Conservation (phyloP, 1,140 invertebrate species). For the Pygmarrhopalites habei region DNA sequence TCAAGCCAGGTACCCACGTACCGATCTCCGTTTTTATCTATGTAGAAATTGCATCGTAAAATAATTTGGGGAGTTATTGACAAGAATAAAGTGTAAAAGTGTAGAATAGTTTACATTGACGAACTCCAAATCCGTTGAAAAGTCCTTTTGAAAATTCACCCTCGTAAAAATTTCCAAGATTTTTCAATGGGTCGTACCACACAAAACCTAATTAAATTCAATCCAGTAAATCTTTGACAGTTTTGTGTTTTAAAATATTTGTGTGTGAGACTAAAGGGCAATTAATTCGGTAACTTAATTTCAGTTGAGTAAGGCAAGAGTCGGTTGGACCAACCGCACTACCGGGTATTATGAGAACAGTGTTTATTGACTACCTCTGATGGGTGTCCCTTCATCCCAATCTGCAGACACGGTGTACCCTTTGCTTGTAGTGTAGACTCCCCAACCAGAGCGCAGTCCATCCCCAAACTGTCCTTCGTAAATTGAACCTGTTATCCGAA, state of each 20-base stretch:
- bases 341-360: no score
- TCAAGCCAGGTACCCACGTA: slow-evolving; percentile 81
- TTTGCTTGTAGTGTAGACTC: slow-evolving; percentile 61
- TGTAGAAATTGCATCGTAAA: slow-evolving; percentile 11
- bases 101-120: slow-evolving; percentile 21
- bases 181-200: slow-evolving; percentile 41
- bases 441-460: slow-evolving; percentile 65
- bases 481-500: slow-evolving; percentile 37
- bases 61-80: slow-evolving; percentile 9
- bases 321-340: no score
- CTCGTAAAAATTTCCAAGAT: slow-evolving; percentile 40
- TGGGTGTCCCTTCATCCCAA: slow-evolving; percentile 77
- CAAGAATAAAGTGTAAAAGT: background rate
- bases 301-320: no score
- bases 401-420: slow-evolving; percentile 65
- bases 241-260: no score
- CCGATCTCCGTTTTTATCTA: slow-evolving; percentile 23
- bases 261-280: no score
- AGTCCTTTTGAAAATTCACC: slow-evolving; percentile 39
- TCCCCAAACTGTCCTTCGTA: slow-evolving; percentile 72
- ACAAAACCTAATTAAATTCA: slow-evolving; percentile 62
- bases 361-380: no score
- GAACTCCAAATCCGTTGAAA: slow-evolving; percentile 25
- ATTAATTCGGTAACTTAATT: background rate
- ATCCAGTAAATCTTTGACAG: no score